Evolutionary conservation across 2,797 vertebrate species (phyloP), one percentile per base, ranked within the genome.

Genomic region (Trachops cirrhosus): DNA sequence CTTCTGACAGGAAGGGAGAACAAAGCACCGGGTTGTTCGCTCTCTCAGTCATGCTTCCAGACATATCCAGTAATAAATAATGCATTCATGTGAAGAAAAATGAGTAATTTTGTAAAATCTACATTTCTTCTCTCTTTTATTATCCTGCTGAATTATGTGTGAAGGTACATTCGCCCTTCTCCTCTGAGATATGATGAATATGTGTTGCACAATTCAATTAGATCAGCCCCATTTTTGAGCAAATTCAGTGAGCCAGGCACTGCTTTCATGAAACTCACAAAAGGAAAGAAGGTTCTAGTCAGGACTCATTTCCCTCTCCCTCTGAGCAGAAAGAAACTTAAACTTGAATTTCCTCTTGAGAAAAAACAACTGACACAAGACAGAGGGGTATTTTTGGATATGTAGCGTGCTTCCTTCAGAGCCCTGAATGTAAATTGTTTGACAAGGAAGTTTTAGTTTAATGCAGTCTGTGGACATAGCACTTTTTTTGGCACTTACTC

Each of bases 401-500:
- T 54, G 32, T 26, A 9, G 46, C 3, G 5, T 24, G 39, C 87
- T 86, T 92, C 78, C 32, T 78, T 85, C 16, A 37, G 15, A 29
- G 26, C 18, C 37, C n/a, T 39, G 9, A 37, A 32, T 73, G n/a
- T 44, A 78, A 37, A 29, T 52, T 71, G 22, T 79, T 67, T 50
- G 64, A 94, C 48, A 67, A 54, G 62, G 79, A 92, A 71, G 59
- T 73, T 83, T 92, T 67, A 46, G 21, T 70, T 87, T 48, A 34
- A 57, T 12, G 19, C 18, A 9, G 22, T 52, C 75, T 24, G 21
- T 19, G 16, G 32, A 83, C 32, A 37, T 41, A 83, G 91, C 73
- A 75, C n/a, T 78, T 94, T 50, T 91, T 50, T 92, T 84, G 97
- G 96, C 94, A 37, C 9, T 75, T 73, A 39, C 0, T 89, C 82